These are phyloP conservation scores for Setipinna tenuifilis DNA, from an alignment of 2,797 vertebrate species.

Conservation along the genomic window DNA sequence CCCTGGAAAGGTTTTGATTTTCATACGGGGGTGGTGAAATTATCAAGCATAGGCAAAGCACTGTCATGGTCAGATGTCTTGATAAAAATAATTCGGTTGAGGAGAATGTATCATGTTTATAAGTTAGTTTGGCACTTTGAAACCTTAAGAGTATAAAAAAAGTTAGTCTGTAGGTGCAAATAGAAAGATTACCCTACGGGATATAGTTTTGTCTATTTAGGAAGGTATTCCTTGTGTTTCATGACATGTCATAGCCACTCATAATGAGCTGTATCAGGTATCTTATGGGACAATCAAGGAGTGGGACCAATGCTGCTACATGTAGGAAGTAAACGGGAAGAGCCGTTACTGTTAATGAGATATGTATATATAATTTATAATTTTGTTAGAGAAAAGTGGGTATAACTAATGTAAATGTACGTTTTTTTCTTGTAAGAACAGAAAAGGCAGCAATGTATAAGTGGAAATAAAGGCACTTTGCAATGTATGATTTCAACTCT, in stretches of 20 bases:
- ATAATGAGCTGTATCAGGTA: neutral
- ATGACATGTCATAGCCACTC: neutral
- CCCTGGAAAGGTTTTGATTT: neutral
- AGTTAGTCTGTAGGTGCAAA: neutral
- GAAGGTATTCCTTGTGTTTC: neutral
- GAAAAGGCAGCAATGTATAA: neutral
- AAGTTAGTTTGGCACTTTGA: neutral
- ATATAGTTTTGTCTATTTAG: neutral
- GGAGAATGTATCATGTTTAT: neutral
- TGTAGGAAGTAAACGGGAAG: slow-evolving; percentile 1
- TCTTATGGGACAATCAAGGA: neutral
- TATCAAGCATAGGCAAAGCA: slow-evolving; percentile 1
- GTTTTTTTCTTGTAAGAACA: neutral
- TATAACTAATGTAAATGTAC: neutral
- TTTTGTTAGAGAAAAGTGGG: neutral
- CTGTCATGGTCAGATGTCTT: neutral
- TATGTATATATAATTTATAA: slow-evolving; percentile 13
- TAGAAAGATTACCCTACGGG: neutral
- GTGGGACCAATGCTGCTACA: slow-evolving; percentile 20
- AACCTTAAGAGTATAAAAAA: slow-evolving; percentile 4
- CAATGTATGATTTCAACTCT: neutral
- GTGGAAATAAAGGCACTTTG: slow-evolving; percentile 5
- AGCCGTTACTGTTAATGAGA: neutral
- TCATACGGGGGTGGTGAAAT: neutral
- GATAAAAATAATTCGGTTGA: neutral